Evolutionary conservation across 2,113 vertebrate genomes (phyloP).

Genomic region (Thunnus maccoyii): DNA sequence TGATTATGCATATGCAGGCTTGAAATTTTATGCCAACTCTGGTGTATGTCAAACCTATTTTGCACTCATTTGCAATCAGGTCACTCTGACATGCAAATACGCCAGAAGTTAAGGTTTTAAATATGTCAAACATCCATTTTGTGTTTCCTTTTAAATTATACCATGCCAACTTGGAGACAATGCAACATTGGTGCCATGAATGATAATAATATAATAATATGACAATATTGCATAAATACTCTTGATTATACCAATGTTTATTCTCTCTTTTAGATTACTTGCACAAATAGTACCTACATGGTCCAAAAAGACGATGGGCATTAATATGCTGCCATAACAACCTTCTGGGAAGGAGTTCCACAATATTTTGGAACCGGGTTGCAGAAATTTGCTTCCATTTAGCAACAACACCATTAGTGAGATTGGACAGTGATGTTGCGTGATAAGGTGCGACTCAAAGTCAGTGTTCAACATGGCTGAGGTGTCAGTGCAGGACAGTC

Average conservation of each 20-base stretch:
- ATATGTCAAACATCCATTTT: neutral
- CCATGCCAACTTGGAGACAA: neutral
- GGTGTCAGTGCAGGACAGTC: neutral
- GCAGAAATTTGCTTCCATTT: neutral
- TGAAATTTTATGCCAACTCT: conserved; percentile 26
- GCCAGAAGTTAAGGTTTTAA: neutral
- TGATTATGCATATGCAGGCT: conserved; percentile 43
- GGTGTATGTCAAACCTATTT: conserved; percentile 27
- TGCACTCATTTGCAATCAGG: conserved; percentile 28
- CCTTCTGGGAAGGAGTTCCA: neutral
- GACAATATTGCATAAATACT: neutral
- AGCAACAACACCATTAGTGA: neutral
- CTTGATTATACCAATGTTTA: neutral
- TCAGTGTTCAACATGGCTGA: neutral
- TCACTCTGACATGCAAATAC: conserved; percentile 15
- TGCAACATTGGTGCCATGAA: neutral
- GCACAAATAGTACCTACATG: neutral
- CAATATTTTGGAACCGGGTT: neutral
- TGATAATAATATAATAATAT: neutral
- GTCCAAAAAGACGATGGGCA: neutral
- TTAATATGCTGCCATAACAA: neutral
- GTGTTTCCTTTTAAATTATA: neutral
- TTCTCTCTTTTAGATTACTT: neutral
- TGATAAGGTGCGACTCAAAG: neutral
- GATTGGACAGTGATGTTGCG: neutral